Evolutionary conservation across 2,797 vertebrate species (phyloP).

Genomic region (Sebastes minor): DNA sequence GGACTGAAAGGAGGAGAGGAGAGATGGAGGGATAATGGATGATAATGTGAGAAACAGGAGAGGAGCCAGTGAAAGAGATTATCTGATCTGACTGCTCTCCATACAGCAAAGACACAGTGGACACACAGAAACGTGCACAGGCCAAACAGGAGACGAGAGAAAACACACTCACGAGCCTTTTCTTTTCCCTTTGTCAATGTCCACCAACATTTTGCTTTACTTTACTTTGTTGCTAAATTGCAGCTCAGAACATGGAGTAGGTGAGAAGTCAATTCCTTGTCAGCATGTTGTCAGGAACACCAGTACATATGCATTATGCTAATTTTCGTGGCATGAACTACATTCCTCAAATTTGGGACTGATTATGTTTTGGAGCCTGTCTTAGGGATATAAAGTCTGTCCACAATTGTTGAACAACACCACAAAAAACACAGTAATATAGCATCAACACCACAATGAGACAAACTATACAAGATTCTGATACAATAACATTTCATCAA

Average conservation of each 20-base stretch:
- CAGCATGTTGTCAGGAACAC: slow-evolving; percentile 20
- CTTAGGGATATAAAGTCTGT: background rate
- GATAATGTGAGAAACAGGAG: slow-evolving; percentile 77
- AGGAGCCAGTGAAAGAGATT: slow-evolving; percentile 69
- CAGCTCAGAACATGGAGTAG: background rate
- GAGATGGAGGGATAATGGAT: slow-evolving; percentile 69
- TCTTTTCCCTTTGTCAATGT: background rate
- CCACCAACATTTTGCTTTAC: background rate
- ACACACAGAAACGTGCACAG: slow-evolving; percentile 11
- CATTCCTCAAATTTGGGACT: slow-evolving; percentile 2
- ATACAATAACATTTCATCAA: background rate
- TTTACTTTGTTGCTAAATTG: slow-evolving; percentile 15
- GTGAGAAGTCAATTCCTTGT: slow-evolving; percentile 12
- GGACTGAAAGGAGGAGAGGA: slow-evolving; percentile 62
- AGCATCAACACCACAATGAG: background rate
- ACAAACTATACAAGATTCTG: background rate
- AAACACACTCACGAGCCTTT: slow-evolving; percentile 9
- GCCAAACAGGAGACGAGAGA: slow-evolving; percentile 11
- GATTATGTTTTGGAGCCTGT: background rate
- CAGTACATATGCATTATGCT: background rate
- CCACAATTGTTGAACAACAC: background rate
- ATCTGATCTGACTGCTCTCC: slow-evolving; percentile 66
- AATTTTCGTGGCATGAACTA: background rate
- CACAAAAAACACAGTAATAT: background rate
- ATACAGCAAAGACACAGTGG: slow-evolving; percentile 32